Evolutionary conservation across 2,797 vertebrate species (phyloP).

Genomic region (Atherinosoma microstoma): DNA sequence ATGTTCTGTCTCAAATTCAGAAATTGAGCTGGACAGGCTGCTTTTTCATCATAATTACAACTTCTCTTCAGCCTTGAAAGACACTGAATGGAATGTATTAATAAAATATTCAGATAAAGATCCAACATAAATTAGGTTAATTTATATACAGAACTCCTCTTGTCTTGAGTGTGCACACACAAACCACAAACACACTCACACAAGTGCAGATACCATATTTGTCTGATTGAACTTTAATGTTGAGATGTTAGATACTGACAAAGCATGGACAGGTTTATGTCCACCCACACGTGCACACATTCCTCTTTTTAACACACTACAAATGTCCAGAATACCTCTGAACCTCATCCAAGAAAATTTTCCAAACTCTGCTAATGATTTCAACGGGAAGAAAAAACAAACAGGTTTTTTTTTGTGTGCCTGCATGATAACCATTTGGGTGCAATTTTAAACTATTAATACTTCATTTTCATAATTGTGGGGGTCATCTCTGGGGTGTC

Average conservation of each 20-base stretch:
- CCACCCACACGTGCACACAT: constrained; percentile 36
- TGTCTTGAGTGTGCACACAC: background rate
- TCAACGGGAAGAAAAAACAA: constrained; percentile 76
- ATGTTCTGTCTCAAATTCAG: constrained; percentile 13
- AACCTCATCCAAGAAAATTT: constrained; percentile 78
- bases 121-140: constrained; percentile 9
- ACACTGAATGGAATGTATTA: background rate
- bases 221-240: constrained; percentile 48
- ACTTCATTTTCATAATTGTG: constrained; percentile 84
- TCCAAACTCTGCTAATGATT: constrained; percentile 81
- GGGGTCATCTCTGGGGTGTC: constrained; percentile 82
- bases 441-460: constrained; percentile 87
- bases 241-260: constrained; percentile 56
- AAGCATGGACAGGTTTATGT: constrained; percentile 43
- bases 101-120: constrained; percentile 29
- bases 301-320: constrained; percentile 49
- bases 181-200: background rate
- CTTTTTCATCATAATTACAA: background rate
- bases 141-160: constrained; percentile 9
- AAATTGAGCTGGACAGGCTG: constrained; percentile 2
- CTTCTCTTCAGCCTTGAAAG: constrained; percentile 3
- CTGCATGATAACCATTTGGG: constrained; percentile 80
- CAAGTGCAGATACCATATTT: constrained; percentile 38
- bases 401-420: constrained; percentile 66
- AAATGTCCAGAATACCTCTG: constrained; percentile 73